Base-by-base conservation (phyloP, 2,888 invertebrate genomes). In the Poecilobothrus nobilitatus region DNA sequence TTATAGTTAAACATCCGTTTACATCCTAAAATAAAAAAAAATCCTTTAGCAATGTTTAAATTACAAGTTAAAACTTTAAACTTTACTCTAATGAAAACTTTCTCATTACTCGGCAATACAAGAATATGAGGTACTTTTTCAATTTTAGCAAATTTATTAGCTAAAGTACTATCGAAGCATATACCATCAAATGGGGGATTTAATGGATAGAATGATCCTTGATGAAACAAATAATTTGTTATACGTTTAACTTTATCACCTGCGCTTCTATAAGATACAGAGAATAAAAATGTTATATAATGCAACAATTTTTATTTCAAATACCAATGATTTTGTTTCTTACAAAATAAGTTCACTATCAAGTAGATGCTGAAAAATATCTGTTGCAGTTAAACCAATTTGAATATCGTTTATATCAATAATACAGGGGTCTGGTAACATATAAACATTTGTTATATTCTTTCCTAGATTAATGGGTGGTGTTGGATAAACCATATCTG, bases 61-160 rank as follows among this genome's bases (percentile, higher is more conserved):
- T 18, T 66, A 18, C 21, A 64, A 66, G 66, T 22, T 62, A 21
- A 69, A 53, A 33, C 33, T 62, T 1, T 21, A 18, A 64, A 10
- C 20, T 1, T 10, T 80, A 91, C 91, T 84, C 92, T 91, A 67
- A 91, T 84, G 76, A 94, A 96, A 80, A 89, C 87, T 78, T 90
- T 86, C 74, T 95, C 88, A 79, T 91, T 91, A 5, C 95, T 95
- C 0, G 96, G 95, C 73, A 94, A 80, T 70, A 96, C 81, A 20
- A 97, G 83, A 66, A 96, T 76, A 79, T 97, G 94, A 7, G 96
- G 97, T 68, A 89, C 86, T 69, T 84, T 80, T 12, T 88, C 83
- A 72, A 97, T 84, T 70, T 86, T 86, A n/a, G 89, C 90, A 81
- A 88, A 87, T 75, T 87, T 85, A 65, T 88, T 86, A 83, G 91